phyloP scores from a whole-genome alignment of 1,140 invertebrate genomes.

The Trypoxylus dichotomus region DNA sequence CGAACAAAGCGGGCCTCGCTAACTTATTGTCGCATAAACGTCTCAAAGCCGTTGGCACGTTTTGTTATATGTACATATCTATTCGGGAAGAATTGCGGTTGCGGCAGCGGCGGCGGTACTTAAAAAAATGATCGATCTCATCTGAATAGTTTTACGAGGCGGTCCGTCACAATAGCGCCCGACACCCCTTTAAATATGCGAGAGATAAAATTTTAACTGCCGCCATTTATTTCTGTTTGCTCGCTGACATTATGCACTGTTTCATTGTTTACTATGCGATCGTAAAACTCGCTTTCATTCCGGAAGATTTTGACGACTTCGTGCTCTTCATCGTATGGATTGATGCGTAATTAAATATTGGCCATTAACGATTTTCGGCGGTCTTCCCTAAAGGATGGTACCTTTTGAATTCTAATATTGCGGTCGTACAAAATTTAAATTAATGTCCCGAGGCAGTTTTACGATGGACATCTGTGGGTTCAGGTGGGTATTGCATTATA shows the following conservation, averaged over 20 bases:
- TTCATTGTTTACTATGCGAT: slow-evolving; percentile 2
- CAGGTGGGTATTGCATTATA: too few relatives aligned
- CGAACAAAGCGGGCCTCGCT: slow-evolving; percentile 38
- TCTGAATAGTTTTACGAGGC: slow-evolving; percentile 36
- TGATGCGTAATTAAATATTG: slow-evolving; percentile 1
- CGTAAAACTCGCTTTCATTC: neutral
- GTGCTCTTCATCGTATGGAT: neutral
- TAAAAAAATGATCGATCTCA: slow-evolving; percentile 39
- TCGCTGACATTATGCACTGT: slow-evolving; percentile 6
- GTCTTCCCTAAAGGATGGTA: neutral
- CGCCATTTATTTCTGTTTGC: slow-evolving; percentile 32
- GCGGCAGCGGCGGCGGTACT: slow-evolving; percentile 26
- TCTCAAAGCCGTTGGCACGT: slow-evolving; percentile 34
- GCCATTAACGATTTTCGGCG: neutral
- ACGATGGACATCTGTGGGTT: too few relatives aligned
- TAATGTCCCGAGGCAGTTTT: too few relatives aligned
- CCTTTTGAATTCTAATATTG: neutral
- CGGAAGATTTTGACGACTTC: neutral
- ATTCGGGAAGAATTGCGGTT: too few relatives aligned
- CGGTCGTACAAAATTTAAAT: too few relatives aligned
- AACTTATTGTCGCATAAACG: slow-evolving; percentile 41
- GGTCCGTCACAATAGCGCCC: slow-evolving; percentile 30
- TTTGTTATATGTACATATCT: slow-evolving; percentile 32
- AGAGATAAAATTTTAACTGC: slow-evolving; percentile 36
- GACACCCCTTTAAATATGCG: slow-evolving; percentile 35